Conservation (phyloP, 2,888 invertebrate species). For the Trachelus tabidus region DNA sequence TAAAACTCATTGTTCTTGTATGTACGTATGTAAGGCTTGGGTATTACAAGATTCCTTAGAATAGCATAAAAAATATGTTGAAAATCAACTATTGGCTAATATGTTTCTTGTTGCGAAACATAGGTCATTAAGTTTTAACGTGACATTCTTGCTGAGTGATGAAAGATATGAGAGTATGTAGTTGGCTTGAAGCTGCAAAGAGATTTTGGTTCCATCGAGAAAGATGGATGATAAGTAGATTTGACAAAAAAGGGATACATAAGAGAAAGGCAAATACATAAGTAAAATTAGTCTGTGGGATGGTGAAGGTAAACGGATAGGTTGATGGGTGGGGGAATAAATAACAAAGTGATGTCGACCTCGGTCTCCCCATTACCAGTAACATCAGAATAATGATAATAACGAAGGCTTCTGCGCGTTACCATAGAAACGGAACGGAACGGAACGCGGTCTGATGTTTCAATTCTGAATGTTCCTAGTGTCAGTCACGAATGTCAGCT, state of each 20-base stretch:
- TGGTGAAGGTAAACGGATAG: not conserved
- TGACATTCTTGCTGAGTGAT: not conserved
- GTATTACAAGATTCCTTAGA: not conserved
- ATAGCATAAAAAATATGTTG: not conserved
- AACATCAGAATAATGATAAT: conserved; percentile 4
- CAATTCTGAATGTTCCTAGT: conserved; percentile 32
- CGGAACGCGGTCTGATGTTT: conserved; percentile 39
- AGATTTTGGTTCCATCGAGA: not conserved
- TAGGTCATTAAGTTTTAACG: not conserved
- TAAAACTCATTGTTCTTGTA: not conserved
- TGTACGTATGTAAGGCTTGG: not conserved
- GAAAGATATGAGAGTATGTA: not conserved
- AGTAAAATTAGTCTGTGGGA: not conserved
- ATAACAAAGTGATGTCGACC: not conserved
- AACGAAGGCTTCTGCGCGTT: conserved; percentile 14
- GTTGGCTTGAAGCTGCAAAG: not conserved
- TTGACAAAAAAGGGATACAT: not conserved
- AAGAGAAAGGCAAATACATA: not conserved
- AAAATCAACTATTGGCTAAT: not conserved
- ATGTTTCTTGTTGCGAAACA: not conserved
- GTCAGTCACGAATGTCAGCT: conserved; percentile 44
- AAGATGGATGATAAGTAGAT: not conserved
- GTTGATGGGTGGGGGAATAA: not conserved
- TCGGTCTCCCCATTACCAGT: not conserved
- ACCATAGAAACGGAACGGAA: conserved; percentile 35